Base-by-base conservation (phyloP, 2,113 vertebrate species). In the Cynocephalus volans region DNA sequence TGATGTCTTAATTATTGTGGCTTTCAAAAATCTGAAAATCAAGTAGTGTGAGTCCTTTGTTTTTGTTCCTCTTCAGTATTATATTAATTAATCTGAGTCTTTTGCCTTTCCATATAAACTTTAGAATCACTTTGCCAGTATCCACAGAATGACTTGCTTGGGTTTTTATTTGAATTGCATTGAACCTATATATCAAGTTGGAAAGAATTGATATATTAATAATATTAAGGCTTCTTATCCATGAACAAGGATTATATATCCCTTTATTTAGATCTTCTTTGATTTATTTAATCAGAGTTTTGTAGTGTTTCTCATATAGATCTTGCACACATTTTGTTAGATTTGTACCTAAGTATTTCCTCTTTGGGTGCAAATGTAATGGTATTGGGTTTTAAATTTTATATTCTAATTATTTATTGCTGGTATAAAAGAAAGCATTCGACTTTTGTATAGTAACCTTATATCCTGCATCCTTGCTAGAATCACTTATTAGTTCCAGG, bases 41-140 rank as follows among this genome's bases (percentile, higher is more conserved):
- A n/a, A 5, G 6, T 93, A 75, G 15, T 73, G 24, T 52, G n/a
- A 73, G 1, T 45, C 11, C 23, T 83, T 88, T 8, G 60, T 89
- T 28, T 90, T 62, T 96, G 54, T 45, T 73, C 11, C 13, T 92
- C 33, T 62, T 82, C n/a, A 54, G 7, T 83, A 79, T 92, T 96
- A 5, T 50, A 6, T 92, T 88, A 13, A 14, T 14, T 94, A 88
- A 75, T 10, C 10, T 36, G 62, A 41, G 6, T 85, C 33, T 69
- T 84, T 92, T 73, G 26, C 6, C 6, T 85, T 72, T 81, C 50
- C 11, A 64, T 65, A 21, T 60, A 76, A 28, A 65, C 23, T 79
- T 94, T 69, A 82, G 60, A 91, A 67, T 73, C 26, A 65, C 4
- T 88, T 54, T 88, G 5, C 84, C 5, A 69, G 58, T 92, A 60